These are phyloP conservation scores for Mus spretus DNA, from an alignment of 2,797 vertebrate species.

Conservation along the genomic window DNA sequence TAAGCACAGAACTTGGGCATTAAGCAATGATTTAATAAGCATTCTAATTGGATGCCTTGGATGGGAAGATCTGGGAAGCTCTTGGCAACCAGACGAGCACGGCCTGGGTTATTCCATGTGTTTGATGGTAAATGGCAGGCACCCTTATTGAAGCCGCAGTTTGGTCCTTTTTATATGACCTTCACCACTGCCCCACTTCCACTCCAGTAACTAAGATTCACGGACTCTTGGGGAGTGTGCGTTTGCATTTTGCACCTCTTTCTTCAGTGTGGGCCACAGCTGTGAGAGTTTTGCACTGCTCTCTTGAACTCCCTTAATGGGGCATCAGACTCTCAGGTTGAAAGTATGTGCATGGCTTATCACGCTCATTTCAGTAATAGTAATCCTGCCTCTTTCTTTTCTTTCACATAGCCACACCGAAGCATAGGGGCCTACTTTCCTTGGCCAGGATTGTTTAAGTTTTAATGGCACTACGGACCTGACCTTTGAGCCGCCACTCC, in stretches of 20 bases:
- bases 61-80: constrained; percentile 24
- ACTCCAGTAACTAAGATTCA: neutral
- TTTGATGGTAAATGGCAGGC: neutral
- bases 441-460: constrained; percentile 73
- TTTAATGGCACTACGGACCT: constrained; percentile 75
- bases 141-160: neutral
- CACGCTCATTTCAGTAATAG: constrained; percentile 63
- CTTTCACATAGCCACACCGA: constrained; percentile 63
- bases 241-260: neutral
- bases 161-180: neutral
- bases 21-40: constrained; percentile 4
- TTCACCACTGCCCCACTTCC: neutral
- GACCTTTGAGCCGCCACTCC: constrained; percentile 75
- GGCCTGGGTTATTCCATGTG: constrained; percentile 24
- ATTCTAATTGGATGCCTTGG: constrained; percentile 49
- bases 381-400: constrained; percentile 72
- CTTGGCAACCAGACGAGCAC: neutral
- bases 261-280: neutral
- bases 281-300: neutral
- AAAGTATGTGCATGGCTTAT: constrained; percentile 49
- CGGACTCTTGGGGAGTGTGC: neutral
- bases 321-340: constrained; percentile 67
- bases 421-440: constrained; percentile 73
- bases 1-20: neutral
- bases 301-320: constrained; percentile 13